Conservation (phyloP, 53 echinoderm and acorn worm species). For the Holothuria scabra region DNA sequence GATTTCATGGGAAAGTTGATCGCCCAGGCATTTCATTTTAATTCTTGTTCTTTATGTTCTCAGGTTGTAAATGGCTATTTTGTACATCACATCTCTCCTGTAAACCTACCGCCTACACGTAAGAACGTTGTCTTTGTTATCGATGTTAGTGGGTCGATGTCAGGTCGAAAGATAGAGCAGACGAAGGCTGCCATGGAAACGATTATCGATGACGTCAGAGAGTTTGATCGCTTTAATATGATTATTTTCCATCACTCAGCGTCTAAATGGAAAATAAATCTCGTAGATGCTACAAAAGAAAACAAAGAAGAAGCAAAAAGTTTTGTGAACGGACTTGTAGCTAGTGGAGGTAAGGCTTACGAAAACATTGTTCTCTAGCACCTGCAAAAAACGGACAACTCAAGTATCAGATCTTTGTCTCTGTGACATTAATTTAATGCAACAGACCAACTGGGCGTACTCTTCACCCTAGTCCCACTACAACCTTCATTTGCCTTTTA, state of each 20-base stretch:
- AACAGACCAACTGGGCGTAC: too few species aligned
- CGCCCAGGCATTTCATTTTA: too few species aligned
- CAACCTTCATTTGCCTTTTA: too few species aligned
- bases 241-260: conserved; percentile 33
- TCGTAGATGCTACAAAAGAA: conserved; percentile 37
- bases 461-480: too few species aligned
- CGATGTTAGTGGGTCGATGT: conserved; percentile 91
- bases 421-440: too few species aligned
- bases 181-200: conserved; percentile 76
- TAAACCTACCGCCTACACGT: conserved; percentile 59
- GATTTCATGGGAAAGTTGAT: too few species aligned
- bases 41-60: too few species aligned
- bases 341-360: too few species aligned
- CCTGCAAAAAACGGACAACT: too few species aligned
- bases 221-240: conserved; percentile 68
- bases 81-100: conserved; percentile 92
- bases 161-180: conserved; percentile 63
- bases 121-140: conserved; percentile 93
- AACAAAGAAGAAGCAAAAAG: conserved; percentile 48
- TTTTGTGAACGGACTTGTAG: too few species aligned
- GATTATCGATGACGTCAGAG: conserved; percentile 80
- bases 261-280: conserved; percentile 18
- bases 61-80: conserved; percentile 95
- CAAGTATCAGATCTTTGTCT: too few species aligned
- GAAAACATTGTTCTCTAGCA: too few species aligned